Percentiles rank a stretch among this genome's conserved stretches.
Evolutionary conservation across 1,140 invertebrate genomes (phyloP).

Genomic region (Meteorus sp.): DNA sequence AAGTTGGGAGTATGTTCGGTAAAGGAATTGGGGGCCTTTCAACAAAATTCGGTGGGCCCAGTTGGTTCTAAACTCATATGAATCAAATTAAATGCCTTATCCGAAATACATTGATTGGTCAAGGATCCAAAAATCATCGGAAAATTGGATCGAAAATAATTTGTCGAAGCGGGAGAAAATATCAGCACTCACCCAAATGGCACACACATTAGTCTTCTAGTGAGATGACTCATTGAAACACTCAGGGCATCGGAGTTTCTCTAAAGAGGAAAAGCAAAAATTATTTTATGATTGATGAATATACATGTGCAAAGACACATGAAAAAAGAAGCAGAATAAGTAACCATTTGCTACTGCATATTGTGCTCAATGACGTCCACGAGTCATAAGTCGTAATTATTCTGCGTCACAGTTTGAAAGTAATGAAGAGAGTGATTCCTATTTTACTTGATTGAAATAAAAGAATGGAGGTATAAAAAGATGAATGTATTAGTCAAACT

Average conservation of each 20-base stretch:
- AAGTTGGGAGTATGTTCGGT: conserved; percentile 80
- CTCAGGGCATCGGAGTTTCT: background rate
- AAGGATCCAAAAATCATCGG: no score
- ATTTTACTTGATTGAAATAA: conserved; percentile 8
- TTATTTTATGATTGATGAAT: background rate
- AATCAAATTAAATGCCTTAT: no score
- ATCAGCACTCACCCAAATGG: no score
- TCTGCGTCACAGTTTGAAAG: conserved; percentile 21
- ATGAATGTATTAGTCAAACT: conserved; percentile 4
- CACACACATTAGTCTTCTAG: no score
- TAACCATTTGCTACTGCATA: no score
- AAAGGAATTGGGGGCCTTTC: conserved; percentile 81
- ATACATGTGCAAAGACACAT: no score
- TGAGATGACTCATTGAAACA: background rate
- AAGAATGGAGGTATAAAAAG: conserved; percentile 10
- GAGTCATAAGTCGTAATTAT: background rate
- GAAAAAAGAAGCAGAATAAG: no score
- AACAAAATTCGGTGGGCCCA: conserved; percentile 75
- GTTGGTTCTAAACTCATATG: conserved; percentile 71
- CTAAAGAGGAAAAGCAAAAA: no score
- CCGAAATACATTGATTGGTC: no score
- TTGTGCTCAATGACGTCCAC: background rate
- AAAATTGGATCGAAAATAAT: no score
- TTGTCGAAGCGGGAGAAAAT: no score
- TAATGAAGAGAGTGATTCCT: conserved; percentile 11